These are phyloP conservation scores for Platycheirus rosarum DNA, from an alignment of 2,888 invertebrate genomes.

Conservation along the genomic window DNA sequence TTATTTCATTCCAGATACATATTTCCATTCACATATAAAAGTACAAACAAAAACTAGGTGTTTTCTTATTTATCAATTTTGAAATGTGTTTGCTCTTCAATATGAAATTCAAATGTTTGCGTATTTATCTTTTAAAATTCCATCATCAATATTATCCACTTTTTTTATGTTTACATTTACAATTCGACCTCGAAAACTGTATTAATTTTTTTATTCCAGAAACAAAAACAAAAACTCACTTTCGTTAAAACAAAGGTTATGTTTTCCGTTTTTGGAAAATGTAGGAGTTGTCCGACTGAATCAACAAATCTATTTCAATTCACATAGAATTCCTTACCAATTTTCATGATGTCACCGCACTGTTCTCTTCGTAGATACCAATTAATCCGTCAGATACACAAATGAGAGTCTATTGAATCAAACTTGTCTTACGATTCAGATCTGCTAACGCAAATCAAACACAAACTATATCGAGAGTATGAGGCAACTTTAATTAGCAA, in stretches of 20 bases:
- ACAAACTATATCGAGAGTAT: constrained; percentile 11
- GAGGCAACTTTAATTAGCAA: not conserved
- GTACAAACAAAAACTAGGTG: too few relatives aligned
- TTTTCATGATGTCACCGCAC: constrained; percentile 53
- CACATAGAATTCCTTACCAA: constrained; percentile 54
- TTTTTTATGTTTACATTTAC: too few relatives aligned
- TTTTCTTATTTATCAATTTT: too few relatives aligned
- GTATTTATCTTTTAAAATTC: constrained; percentile 25
- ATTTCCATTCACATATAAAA: too few relatives aligned
- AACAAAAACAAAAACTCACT: not conserved
- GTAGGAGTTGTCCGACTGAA: constrained; percentile 23
- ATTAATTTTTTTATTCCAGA: too few relatives aligned
- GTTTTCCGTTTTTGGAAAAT: not conserved
- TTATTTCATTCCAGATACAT: too few relatives aligned
- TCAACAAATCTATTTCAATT: constrained; percentile 7
- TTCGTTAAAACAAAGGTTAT: constrained; percentile 3
- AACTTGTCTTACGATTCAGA: not conserved
- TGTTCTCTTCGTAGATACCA: constrained; percentile 6
- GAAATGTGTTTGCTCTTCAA: too few relatives aligned
- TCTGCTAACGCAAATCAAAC: constrained; percentile 19
- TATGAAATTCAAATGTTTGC: constrained; percentile 21
- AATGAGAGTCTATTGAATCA: constrained; percentile 26
- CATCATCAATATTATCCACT: constrained; percentile 36
- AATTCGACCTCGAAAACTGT: too few relatives aligned
- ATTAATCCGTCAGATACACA: constrained; percentile 42